Conservation (phyloP, 2,113 vertebrate species). For the Ginglymostoma cirratum region DNA sequence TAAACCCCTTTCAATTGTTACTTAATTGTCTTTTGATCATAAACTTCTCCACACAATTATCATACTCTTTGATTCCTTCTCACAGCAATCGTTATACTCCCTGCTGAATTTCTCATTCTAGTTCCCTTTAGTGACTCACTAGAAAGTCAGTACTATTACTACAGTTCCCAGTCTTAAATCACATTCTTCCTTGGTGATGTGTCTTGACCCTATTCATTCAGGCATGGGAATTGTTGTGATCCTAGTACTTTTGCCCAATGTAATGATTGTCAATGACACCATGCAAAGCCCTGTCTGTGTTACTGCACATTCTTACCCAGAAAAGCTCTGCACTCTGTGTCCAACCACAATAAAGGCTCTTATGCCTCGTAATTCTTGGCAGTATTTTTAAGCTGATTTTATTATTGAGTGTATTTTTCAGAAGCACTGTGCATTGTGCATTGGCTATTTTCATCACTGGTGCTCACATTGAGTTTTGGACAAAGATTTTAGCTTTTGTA, state of each 20-base stretch:
- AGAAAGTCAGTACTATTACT: too few relatives aligned
- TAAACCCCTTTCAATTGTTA: neutral
- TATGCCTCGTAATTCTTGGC: neutral
- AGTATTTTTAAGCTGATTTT: neutral
- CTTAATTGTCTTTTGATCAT: neutral
- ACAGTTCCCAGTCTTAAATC: neutral
- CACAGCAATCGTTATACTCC: neutral
- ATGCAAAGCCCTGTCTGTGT: neutral
- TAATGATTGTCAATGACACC: neutral
- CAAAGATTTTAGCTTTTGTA: neutral
- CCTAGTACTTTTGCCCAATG: neutral
- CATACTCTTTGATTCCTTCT: neutral
- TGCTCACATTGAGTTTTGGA: neutral
- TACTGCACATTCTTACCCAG: neutral
- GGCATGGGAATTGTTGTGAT: neutral
- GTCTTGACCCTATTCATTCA: neutral
- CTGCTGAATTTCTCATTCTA: neutral
- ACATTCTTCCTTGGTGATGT: neutral
- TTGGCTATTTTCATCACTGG: neutral
- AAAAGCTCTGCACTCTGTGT: neutral
- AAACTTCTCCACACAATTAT: neutral
- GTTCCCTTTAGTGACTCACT: neutral
- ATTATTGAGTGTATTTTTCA: neutral
- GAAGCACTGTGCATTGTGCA: neutral
- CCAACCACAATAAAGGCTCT: neutral